phyloP scores from a whole-genome alignment of 2,888 invertebrate species.

The Ophion obscuratus region DNA sequence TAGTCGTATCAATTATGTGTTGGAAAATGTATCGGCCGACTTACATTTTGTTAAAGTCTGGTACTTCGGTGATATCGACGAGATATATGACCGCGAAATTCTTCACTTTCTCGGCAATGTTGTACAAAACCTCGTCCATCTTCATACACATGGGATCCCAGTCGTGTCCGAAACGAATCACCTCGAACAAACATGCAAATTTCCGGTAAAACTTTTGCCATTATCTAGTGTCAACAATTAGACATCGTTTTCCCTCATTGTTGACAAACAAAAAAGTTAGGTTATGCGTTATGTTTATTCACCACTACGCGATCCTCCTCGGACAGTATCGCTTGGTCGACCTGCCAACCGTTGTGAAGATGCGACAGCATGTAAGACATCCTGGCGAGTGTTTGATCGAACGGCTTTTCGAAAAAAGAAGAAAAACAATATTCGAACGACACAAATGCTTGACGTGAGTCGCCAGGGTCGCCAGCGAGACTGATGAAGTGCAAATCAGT shows the following conservation, averaged over 20 bases:
- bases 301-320: slow-evolving; percentile 99
- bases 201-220: not conserved
- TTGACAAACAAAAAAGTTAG: slow-evolving; percentile 55
- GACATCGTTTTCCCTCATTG: slow-evolving; percentile 16
- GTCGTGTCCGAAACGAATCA: slow-evolving; percentile 99
- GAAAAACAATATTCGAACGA: not conserved
- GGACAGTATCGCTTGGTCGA: slow-evolving; percentile 99
- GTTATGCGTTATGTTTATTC: slow-evolving; percentile 81
- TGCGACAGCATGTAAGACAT: slow-evolving; percentile 99
- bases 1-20: not conserved
- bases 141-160: slow-evolving; percentile 99
- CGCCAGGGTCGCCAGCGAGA: not conserved
- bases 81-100: slow-evolving; percentile 99
- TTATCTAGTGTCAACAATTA: not conserved
- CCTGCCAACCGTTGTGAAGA: slow-evolving; percentile 99
- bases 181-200: slow-evolving; percentile 85
- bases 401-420: slow-evolving; percentile 2
- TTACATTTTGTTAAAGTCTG: slow-evolving; percentile 99
- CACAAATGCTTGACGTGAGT: not conserved
- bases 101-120: slow-evolving; percentile 98
- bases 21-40: slow-evolving; percentile 70
- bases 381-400: slow-evolving; percentile 75
- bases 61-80: slow-evolving; percentile 98
- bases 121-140: slow-evolving; percentile 99
- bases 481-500: not conserved